These are phyloP conservation scores for Phalangium opilio DNA, from an alignment of 2,888 invertebrate genomes.

Conservation along the genomic window DNA sequence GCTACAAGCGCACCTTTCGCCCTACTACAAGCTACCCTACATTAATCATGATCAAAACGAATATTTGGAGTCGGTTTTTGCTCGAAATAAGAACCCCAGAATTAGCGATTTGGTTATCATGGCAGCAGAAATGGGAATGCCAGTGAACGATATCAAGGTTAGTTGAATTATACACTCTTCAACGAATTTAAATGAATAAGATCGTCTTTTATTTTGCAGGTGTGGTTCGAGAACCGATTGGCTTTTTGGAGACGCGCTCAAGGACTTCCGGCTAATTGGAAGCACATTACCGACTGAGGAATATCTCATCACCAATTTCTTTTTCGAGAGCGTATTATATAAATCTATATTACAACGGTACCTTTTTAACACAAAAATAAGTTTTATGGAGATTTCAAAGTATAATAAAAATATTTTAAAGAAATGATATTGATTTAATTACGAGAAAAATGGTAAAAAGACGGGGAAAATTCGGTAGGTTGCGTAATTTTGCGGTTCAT, in stretches of 20 bases:
- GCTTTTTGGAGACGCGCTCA: neutral
- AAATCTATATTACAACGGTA: no score
- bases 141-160: conserved; percentile 6
- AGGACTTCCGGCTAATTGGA: conserved; percentile 1
- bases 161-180: neutral
- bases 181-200: neutral
- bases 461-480: no score
- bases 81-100: conserved; percentile 3
- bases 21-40: neutral
- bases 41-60: neutral
- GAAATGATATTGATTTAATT: no score
- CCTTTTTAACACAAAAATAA: no score
- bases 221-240: neutral
- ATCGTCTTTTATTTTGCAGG: neutral
- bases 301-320: no score
- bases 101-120: conserved; percentile 4
- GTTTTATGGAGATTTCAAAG: no score
- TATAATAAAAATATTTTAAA: no score
- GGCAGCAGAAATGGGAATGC: conserved; percentile 3
- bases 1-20: neutral
- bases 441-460: no score
- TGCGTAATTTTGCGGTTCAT: no score
- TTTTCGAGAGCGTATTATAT: no score
- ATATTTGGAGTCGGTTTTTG: neutral
- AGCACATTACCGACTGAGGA: neutral